phyloP scores from a whole-genome alignment of 2,113 vertebrate genomes.

The Apodemus speciosus region DNA sequence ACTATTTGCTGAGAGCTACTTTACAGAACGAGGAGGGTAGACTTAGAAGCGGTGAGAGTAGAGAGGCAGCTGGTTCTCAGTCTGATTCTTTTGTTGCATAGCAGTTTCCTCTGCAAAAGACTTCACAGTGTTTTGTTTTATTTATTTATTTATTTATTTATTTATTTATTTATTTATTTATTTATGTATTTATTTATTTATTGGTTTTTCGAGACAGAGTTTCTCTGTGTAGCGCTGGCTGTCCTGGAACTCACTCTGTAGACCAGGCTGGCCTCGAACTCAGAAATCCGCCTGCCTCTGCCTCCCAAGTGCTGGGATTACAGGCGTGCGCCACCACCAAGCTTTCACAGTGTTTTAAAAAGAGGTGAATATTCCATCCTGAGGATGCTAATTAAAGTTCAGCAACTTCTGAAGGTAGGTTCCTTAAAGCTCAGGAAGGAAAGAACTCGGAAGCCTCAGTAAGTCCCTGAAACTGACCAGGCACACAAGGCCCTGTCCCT shows the following conservation, averaged over 20 bases:
- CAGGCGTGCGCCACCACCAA: too few relatives aligned
- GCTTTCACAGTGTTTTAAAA: not conserved
- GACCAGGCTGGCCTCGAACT: too few relatives aligned
- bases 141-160: too few relatives aligned
- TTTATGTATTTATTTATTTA: too few relatives aligned
- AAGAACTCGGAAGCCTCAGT: not conserved
- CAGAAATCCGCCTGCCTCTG: too few relatives aligned
- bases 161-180: too few relatives aligned
- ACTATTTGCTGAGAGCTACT: conserved; percentile 11
- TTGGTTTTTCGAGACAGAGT: too few relatives aligned
- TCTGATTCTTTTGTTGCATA: not conserved
- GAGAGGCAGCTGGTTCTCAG: not conserved
- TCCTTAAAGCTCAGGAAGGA: not conserved
- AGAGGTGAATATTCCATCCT: not conserved
- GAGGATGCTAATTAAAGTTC: not conserved
- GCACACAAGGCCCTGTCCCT: not conserved
- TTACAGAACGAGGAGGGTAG: not conserved
- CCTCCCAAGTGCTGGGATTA: too few relatives aligned
- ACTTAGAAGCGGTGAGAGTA: not conserved
- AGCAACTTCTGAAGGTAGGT: not conserved
- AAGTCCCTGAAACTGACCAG: not conserved
- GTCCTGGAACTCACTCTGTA: too few relatives aligned
- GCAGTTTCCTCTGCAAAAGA: not conserved
- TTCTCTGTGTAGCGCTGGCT: too few relatives aligned
- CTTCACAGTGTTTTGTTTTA: not conserved